Conservation (phyloP, 2,113 vertebrate species). For the Leptocoma aspasia region DNA sequence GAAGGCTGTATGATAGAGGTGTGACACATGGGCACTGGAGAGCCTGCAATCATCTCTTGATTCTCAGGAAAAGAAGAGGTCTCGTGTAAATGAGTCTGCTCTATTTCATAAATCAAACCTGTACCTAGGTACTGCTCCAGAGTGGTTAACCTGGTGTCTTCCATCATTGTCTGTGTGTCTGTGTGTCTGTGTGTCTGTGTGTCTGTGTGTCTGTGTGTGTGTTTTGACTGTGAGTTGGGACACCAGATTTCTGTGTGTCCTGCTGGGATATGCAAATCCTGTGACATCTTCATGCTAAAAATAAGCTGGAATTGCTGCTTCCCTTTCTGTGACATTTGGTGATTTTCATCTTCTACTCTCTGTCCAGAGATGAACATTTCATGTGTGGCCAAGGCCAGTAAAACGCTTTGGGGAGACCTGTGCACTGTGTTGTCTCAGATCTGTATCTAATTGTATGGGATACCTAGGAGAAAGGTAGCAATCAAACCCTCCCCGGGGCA, state of each 20-base stretch:
- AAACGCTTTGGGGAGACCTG: background rate
- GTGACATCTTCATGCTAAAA: background rate
- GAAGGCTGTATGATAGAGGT: background rate
- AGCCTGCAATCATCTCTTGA: background rate
- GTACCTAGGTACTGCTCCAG: background rate
- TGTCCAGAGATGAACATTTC: background rate
- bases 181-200: background rate
- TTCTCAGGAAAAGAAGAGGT: background rate
- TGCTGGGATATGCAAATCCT: background rate
- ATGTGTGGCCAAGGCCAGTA: background rate
- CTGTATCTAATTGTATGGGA: background rate
- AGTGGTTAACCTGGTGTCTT: background rate
- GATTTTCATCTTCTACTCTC: background rate
- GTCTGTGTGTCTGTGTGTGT: background rate
- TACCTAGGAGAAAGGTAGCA: background rate
- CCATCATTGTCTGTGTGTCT: accelerated
- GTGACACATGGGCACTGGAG: background rate
- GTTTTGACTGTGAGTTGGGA: background rate
- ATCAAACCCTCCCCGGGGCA: background rate
- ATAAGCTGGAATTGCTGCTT: background rate
- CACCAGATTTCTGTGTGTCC: background rate
- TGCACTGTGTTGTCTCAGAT: background rate
- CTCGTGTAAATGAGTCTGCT: background rate
- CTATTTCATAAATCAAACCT: background rate
- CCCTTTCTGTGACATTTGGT: background rate